Percentiles rank a stretch among this genome's conserved stretches.
Conservation (phyloP, 2,888 invertebrate genomes). For the Gryllus longicercus region DNA sequence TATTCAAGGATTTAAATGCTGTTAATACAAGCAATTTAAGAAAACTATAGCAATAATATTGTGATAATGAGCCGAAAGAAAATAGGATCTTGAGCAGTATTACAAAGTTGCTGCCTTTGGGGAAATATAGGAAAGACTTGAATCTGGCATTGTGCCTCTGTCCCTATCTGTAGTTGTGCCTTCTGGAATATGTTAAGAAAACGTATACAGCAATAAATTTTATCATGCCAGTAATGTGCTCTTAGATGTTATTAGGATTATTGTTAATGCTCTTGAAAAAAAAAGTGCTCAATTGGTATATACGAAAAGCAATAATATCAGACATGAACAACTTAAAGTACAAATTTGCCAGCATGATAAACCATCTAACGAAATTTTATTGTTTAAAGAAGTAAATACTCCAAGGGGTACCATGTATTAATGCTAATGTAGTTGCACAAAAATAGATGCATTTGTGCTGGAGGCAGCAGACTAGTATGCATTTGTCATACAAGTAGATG, state of each 20-base stretch:
- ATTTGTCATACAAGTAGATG: slow-evolving; percentile 3
- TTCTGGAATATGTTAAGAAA: not conserved
- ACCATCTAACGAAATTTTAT: not conserved
- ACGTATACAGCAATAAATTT: not conserved
- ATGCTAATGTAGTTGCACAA: slow-evolving; percentile 1
- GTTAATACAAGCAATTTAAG: not conserved
- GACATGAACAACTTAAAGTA: not conserved
- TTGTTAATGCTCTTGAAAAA: not conserved
- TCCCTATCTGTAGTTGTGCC: slow-evolving; percentile 6
- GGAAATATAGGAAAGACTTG: not conserved
- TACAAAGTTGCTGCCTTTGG: not conserved
- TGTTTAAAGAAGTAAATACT: not conserved
- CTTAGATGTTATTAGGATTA: not conserved
- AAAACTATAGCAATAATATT: not conserved
- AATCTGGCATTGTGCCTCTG: not conserved
- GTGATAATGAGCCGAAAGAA: too few species aligned
- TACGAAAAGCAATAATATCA: not conserved
- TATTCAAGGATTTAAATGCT: not conserved
- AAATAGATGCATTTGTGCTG: slow-evolving; percentile 1
- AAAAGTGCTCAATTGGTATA: not conserved
- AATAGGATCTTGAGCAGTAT: not conserved
- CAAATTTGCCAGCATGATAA: slow-evolving; percentile 10
- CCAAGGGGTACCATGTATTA: not conserved
- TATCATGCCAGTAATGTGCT: slow-evolving; percentile 9
- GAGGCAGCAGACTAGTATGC: slow-evolving; percentile 17